Evolutionary conservation across 1,140 invertebrate genomes (phyloP).

Genomic region (Phymorhynchus buccinoides): DNA sequence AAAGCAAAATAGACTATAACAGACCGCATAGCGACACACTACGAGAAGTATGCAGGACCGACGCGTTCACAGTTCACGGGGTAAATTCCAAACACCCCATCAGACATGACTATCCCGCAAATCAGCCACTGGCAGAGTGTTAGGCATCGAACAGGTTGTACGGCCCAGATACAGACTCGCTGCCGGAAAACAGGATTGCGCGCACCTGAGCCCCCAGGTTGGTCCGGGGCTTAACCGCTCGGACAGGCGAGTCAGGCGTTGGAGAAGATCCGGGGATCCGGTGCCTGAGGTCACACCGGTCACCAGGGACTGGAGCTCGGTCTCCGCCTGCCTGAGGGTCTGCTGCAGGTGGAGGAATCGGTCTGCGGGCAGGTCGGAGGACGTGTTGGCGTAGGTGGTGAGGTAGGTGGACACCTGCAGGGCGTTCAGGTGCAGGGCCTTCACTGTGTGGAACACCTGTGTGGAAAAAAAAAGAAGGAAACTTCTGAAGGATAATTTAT

Average conservation of each 20-base stretch:
- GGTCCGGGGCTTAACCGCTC: constrained; percentile 57
- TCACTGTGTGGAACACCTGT: constrained; percentile 71
- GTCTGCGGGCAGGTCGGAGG: constrained; percentile 77
- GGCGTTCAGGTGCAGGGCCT: constrained; percentile 81
- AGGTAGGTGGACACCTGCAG: constrained; percentile 82
- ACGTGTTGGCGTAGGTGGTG: constrained; percentile 75
- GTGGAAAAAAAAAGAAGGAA: not conserved
- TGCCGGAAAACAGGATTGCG: no score
- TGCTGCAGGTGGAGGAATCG: constrained; percentile 53
- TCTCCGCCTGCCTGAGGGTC: constrained; percentile 55
- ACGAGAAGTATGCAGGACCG: no score
- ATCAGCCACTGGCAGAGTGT: no score
- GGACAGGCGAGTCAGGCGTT: constrained; percentile 52
- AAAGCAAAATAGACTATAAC: no score
- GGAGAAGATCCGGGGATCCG: constrained; percentile 40
- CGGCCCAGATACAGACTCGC: no score
- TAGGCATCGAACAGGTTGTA: no score
- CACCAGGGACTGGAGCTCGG: constrained; percentile 57
- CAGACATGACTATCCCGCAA: no score
- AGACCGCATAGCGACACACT: no score
- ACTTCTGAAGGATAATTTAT: no score
- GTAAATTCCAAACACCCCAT: no score
- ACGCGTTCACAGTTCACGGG: no score
- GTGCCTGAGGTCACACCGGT: constrained; percentile 55
- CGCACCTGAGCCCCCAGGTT: constrained; percentile 60